Percentiles rank a stretch among this genome's conserved stretches.
phyloP scores from a whole-genome alignment of 2,797 vertebrate species.

The Alosa sapidissima region DNA sequence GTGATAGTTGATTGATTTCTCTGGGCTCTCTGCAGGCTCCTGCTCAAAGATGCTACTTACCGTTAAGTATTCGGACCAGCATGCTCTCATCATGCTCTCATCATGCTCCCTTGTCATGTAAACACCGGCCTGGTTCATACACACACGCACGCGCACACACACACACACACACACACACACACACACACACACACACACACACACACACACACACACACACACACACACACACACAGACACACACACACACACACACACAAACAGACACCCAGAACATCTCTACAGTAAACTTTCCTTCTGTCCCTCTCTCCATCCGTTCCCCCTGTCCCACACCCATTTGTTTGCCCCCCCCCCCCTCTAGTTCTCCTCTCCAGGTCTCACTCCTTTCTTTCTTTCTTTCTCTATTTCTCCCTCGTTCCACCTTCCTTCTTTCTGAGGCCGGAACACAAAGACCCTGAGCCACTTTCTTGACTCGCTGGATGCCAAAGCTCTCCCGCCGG shows the following conservation, averaged over 20 bases:
- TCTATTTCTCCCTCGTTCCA: neutral
- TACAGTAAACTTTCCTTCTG: neutral
- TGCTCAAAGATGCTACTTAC: conserved; percentile 15
- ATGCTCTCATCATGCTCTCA: conserved; percentile 33
- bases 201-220: no score
- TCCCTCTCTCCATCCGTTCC: neutral
- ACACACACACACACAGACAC: neutral
- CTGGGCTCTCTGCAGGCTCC: neutral
- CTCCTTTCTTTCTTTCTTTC: neutral
- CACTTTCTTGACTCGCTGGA: conserved; percentile 17
- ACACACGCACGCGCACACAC: conserved; percentile 5
- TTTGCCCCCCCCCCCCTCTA: neutral
- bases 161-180: conserved; percentile 7
- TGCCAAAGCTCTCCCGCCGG: conserved; percentile 27
- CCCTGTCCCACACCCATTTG: neutral
- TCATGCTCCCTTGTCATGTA: conserved; percentile 31
- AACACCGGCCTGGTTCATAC: conserved; percentile 29
- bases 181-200: neutral
- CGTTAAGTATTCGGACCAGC: conserved; percentile 26
- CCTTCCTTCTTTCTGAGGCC: neutral
- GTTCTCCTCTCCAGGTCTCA: neutral
- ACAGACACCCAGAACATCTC: neutral
- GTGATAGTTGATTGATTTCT: conserved; percentile 30
- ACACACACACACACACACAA: neutral
- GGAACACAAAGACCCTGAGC: conserved; percentile 19